Evolutionary conservation across 2,797 vertebrate species (phyloP), one percentile per base, ranked within the genome.

Genomic region (Pteropus rufus): DNA sequence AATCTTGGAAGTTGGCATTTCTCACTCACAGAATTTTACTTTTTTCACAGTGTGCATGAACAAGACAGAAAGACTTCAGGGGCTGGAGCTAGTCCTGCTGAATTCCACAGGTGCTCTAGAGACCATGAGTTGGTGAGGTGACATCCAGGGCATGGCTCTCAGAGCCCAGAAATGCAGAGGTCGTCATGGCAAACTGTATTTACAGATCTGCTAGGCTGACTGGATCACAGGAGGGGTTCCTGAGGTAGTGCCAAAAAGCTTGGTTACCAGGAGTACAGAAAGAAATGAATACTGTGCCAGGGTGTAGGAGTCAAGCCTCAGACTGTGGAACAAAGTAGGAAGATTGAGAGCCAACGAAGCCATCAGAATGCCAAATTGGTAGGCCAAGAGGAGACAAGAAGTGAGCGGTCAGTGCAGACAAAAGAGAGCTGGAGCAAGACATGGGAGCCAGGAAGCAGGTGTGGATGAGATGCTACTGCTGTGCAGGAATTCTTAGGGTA

Each of bases 241-340:
- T 91, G 94, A 88, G 94, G 10, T 36, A 2, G 11, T 67, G 94
- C 95, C 97, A 97, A 79, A 73, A 41, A 94, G 44, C 70, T 56
- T 65, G 75, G 89, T 97, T 97, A 95, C 94, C 89, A 95, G 75
- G 96, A 96, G 86, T 39, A n/a, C 64, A 76, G 93, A 62, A 62
- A 94, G 91, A 92, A 97, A 86, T 21, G 44, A 95, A 73, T 64
- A 5, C 75, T 1, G 29, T 82, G 94, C 95, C 95, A 95, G 64
- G 34, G 64, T 62, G 81, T 69, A 89, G 94, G 97, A 93, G 92
- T 81, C 82, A 58, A n/a, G 54, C 62, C 88, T 96, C 90, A 81
- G 87, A 58, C 88, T 58, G 65, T 5, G 64, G 83, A 77, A 94
- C 91, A 93, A 89, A 91, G 97, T 89, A 56, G 91, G 77, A 67